Percentiles rank a stretch among this genome's conserved stretches.
These are phyloP conservation scores for Perdita meconis DNA, from an alignment of 2,888 invertebrate species.

Conservation along the genomic window DNA sequence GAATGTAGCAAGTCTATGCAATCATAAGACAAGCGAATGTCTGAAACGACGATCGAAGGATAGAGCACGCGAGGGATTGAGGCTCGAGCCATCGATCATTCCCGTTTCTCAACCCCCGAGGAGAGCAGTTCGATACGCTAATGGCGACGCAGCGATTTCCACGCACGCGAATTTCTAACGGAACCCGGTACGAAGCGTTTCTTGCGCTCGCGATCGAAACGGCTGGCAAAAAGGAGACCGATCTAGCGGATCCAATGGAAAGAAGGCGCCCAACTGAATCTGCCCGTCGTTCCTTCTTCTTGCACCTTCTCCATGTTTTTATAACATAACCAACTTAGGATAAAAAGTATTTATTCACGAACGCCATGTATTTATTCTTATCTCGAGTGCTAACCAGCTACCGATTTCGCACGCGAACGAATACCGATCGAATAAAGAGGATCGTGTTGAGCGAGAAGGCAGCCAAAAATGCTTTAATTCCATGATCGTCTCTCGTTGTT, in stretches of 20 bases:
- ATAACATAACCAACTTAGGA: constrained; percentile 13
- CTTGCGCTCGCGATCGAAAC: constrained; percentile 22
- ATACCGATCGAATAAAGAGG: constrained; percentile 35
- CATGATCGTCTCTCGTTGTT: constrained; percentile 11
- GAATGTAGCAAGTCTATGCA: not conserved
- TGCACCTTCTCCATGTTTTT: not conserved
- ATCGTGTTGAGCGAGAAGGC: constrained; percentile 22
- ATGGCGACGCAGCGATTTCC: constrained; percentile 40
- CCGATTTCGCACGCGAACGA: constrained; percentile 2
- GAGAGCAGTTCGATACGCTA: constrained; percentile 37
- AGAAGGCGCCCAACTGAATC: constrained; percentile 8
- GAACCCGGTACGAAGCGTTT: constrained; percentile 35
- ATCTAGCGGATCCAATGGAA: not conserved
- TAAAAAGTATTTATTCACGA: constrained; percentile 38
- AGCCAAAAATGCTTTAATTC: constrained; percentile 27
- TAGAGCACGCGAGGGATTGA: constrained; percentile 13
- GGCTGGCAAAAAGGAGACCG: not conserved
- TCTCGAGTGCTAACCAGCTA: not conserved
- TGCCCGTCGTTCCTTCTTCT: constrained; percentile 41
- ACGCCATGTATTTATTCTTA: constrained; percentile 42
- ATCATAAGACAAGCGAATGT: not conserved
- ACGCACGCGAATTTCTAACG: constrained; percentile 68
- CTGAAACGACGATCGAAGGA: not conserved
- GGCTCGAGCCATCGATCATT: constrained; percentile 24
- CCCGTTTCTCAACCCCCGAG: constrained; percentile 16